A percentile compares a stretch with the other conserved stretches of the same genome.
These are phyloP conservation scores for Chlorodrepanis virens DNA, from an alignment of 2,113 vertebrate genomes.

Conservation along the genomic window DNA sequence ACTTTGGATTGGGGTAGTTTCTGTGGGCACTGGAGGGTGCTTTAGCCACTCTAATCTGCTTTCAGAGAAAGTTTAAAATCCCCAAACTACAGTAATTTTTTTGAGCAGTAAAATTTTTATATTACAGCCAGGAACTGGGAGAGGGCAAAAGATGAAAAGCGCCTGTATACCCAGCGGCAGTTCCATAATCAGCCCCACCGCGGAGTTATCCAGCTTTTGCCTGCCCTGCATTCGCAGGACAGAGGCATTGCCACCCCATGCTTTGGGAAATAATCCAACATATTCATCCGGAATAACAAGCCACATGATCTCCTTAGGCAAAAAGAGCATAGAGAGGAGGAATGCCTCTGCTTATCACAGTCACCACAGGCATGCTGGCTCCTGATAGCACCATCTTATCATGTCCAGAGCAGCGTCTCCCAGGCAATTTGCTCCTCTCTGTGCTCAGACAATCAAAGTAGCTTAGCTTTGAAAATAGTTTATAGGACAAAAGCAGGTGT, in stretches of 20 bases:
- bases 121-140: neutral
- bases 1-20: neutral
- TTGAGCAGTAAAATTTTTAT: neutral
- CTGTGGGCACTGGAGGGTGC: neutral
- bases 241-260: neutral
- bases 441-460: neutral
- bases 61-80: neutral
- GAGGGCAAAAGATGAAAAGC: neutral
- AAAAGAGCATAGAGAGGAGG: neutral
- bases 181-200: neutral
- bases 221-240: rapidly evolving
- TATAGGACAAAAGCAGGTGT: neutral
- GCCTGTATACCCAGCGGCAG: rapidly evolving
- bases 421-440: neutral
- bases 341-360: neutral
- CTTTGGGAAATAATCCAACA: neutral
- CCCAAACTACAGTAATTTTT: neutral
- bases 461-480: neutral
- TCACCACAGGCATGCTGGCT: neutral
- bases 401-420: rapidly evolving
- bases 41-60: neutral
- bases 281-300: neutral
- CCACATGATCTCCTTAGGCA: neutral
- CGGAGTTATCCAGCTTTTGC: neutral
- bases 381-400: neutral